Conservation (phyloP, 2,113 vertebrate genomes). For the Todiramphus saurophagus region DNA sequence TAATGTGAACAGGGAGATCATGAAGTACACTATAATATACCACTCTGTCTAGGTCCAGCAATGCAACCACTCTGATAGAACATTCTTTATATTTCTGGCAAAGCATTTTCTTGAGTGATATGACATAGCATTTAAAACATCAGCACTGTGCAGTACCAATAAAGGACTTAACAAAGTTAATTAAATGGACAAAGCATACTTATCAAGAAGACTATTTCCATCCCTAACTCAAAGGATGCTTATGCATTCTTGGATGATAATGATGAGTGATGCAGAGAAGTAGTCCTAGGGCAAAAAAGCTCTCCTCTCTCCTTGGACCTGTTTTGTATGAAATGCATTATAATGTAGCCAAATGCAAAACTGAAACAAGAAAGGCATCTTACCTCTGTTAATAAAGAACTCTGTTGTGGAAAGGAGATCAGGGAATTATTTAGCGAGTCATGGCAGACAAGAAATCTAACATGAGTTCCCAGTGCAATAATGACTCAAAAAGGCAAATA, state of each 20-base stretch:
- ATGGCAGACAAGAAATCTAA: neutral
- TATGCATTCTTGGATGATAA: neutral
- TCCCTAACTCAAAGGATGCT: neutral
- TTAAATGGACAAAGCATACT: neutral
- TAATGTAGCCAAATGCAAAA: neutral
- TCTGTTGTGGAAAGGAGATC: neutral
- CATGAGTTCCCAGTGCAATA: neutral
- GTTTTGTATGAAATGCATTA: neutral
- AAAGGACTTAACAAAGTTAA: neutral
- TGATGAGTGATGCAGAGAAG: neutral
- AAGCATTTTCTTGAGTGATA: neutral
- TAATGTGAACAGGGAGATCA: neutral
- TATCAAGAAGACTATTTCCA: neutral
- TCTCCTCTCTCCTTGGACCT: neutral
- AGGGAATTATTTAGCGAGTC: neutral
- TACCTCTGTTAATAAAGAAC: neutral
- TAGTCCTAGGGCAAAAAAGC: neutral
- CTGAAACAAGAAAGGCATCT: neutral
- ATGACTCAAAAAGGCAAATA: neutral
- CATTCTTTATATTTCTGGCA: neutral
- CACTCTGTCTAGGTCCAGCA: neutral
- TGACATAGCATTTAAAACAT: neutral
- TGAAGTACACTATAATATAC: neutral
- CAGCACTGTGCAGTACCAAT: neutral
- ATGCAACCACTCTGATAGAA: neutral